Conservation (phyloP, 1,140 invertebrate genomes). For the Caenorhabditis remanei region DNA sequence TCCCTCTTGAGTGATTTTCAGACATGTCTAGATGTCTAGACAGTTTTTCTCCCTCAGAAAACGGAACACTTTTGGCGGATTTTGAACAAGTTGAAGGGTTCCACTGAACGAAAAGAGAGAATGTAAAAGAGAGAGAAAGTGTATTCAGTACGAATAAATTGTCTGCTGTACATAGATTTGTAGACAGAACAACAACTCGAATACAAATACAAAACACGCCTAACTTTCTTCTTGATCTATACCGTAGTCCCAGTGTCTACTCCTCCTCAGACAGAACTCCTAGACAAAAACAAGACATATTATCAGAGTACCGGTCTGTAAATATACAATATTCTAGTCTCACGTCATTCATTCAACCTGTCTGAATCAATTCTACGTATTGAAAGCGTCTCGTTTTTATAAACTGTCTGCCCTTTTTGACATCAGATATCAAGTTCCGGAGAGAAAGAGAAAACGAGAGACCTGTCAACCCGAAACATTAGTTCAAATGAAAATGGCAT, state of each 20-base stretch:
- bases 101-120: not conserved
- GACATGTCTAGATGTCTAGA: slow-evolving; percentile 16
- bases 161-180: slow-evolving; percentile 7
- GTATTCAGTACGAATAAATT: slow-evolving; percentile 38
- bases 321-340: slow-evolving; percentile 18
- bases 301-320: slow-evolving; percentile 4
- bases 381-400: not conserved
- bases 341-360: slow-evolving; percentile 13
- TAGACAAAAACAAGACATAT: not conserved
- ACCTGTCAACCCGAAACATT: not conserved
- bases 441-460: not conserved
- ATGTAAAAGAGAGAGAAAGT: not conserved
- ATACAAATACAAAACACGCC: slow-evolving; percentile 20
- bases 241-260: not conserved
- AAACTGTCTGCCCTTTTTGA: slow-evolving; percentile 1
- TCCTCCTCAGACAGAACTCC: not conserved
- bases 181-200: not conserved
- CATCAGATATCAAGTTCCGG: slow-evolving; percentile 30
- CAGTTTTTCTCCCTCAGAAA: not conserved
- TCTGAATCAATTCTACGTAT: not conserved
- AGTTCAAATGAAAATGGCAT: not conserved
- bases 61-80: not conserved
- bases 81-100: not conserved
- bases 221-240: not conserved
- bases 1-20: slow-evolving; percentile 15